Conservation (phyloP, 2,888 invertebrate species). For the Sesia apiformis region DNA sequence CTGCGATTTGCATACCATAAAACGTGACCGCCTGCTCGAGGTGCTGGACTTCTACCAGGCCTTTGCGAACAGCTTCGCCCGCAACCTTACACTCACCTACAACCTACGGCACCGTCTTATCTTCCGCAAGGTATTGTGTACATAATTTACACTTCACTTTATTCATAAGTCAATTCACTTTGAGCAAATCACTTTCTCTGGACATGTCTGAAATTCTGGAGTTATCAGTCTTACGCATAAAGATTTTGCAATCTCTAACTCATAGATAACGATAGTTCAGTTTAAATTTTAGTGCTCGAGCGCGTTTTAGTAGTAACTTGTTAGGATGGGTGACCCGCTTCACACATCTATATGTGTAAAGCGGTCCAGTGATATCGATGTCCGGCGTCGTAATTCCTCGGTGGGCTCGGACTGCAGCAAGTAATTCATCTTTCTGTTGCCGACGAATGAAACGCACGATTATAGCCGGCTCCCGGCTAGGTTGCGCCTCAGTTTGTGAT, state of each 20-base stretch:
- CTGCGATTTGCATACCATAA: constrained; percentile 99
- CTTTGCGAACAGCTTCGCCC: constrained; percentile 98
- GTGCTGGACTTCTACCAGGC: constrained; percentile 99
- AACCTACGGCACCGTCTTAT: constrained; percentile 97
- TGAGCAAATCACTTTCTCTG: too few species aligned
- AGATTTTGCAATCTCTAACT: too few species aligned
- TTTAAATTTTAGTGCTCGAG: not conserved
- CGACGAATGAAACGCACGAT: constrained; percentile 1
- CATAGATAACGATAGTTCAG: too few species aligned
- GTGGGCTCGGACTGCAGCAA: constrained; percentile 4
- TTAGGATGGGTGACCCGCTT: constrained; percentile 6
- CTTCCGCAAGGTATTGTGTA: constrained; percentile 72
- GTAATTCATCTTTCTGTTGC: constrained; percentile 1
- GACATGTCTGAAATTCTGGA: too few species aligned
- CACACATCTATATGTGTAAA: not conserved
- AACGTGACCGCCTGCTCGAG: constrained; percentile 94
- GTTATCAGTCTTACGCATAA: too few species aligned
- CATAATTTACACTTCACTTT: too few species aligned
- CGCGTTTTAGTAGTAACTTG: constrained; percentile 3
- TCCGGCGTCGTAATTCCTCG: constrained; percentile 4
- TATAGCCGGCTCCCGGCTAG: not conserved
- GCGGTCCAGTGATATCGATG: constrained; percentile 3
- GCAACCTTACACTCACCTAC: constrained; percentile 98
- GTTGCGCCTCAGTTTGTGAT: not conserved
- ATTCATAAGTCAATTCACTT: too few species aligned